A percentile compares a stretch with the other conserved stretches of the same genome.
Conservation (phyloP, 2,888 invertebrate species). For the Hecatera dysodea region DNA sequence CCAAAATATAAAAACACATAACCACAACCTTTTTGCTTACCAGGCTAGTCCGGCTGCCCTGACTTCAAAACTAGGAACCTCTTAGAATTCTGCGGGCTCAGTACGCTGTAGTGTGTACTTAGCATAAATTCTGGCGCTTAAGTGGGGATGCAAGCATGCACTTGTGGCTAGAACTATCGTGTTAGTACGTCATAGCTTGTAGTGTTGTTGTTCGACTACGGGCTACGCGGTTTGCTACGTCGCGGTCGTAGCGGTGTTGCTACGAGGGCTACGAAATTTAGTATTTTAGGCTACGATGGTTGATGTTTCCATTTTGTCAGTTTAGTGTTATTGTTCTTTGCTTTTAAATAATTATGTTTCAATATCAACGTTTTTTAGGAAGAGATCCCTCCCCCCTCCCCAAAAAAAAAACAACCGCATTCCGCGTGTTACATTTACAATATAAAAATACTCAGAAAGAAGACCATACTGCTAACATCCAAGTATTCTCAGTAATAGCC, state of each 20-base stretch:
- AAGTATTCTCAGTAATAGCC: no score
- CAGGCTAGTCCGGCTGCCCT: not conserved
- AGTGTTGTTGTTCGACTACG: not conserved
- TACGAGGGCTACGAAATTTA: not conserved
- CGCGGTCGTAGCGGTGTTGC: conserved; percentile 27
- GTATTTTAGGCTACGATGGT: not conserved
- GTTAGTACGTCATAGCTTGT: conserved; percentile 7
- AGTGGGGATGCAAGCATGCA: conserved; percentile 28
- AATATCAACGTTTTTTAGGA: no score
- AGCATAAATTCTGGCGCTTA: conserved; percentile 30
- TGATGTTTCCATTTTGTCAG: not conserved
- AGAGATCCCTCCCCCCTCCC: no score
- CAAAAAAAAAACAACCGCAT: no score
- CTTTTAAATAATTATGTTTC: no score
- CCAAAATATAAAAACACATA: not conserved
- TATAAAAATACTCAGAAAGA: no score
- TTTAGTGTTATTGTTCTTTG: not conserved
- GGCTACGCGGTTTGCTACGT: conserved; percentile 30
- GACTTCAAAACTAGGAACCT: conserved; percentile 14
- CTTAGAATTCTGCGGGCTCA: conserved; percentile 27
- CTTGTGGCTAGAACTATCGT: conserved; percentile 24
- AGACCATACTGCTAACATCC: no score
- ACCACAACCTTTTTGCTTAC: not conserved
- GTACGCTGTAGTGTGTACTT: conserved; percentile 28
- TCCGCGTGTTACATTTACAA: no score